Evolutionary conservation across 2,888 invertebrate genomes (phyloP).

Genomic region (Perdita meconis): DNA sequence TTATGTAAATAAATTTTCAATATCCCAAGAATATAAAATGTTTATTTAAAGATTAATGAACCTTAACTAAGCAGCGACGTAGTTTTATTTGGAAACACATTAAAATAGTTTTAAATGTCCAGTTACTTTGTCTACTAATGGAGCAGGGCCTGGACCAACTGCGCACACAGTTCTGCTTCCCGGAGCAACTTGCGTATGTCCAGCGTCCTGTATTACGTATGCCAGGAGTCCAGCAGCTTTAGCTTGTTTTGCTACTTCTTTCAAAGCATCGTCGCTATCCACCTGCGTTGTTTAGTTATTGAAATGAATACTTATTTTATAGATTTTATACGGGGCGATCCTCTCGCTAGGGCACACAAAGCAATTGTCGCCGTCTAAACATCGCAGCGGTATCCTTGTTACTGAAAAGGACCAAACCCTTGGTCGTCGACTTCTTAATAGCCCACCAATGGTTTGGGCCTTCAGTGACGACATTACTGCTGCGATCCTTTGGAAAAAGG

Average conservation of each 20-base stretch:
- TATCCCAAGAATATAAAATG: constrained; percentile 7
- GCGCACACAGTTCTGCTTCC: constrained; percentile 96
- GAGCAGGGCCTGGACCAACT: constrained; percentile 94
- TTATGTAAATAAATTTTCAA: constrained; percentile 8
- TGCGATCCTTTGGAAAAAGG: too few relatives aligned
- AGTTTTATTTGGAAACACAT: constrained; percentile 74
- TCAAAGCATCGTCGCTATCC: constrained; percentile 90
- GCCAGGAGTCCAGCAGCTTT: constrained; percentile 89
- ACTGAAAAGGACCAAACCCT: too few relatives aligned
- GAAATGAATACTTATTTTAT: constrained; percentile 1
- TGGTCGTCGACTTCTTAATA: too few relatives aligned
- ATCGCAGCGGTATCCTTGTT: too few relatives aligned
- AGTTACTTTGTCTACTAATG: constrained; percentile 92
- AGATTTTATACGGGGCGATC: too few relatives aligned
- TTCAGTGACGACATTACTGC: too few relatives aligned
- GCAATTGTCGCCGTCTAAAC: too few relatives aligned
- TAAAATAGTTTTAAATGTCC: constrained; percentile 94
- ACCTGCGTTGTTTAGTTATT: constrained; percentile 80
- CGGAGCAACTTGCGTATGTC: constrained; percentile 95
- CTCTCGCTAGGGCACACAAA: too few relatives aligned
- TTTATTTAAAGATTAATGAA: background rate
- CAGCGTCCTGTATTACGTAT: constrained; percentile 94
- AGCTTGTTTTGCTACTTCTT: constrained; percentile 89
- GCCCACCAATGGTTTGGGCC: too few relatives aligned
- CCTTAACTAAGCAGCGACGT: constrained; percentile 40